Conservation (phyloP, 2,797 vertebrate genomes). For the Enteromius treurensis region DNA sequence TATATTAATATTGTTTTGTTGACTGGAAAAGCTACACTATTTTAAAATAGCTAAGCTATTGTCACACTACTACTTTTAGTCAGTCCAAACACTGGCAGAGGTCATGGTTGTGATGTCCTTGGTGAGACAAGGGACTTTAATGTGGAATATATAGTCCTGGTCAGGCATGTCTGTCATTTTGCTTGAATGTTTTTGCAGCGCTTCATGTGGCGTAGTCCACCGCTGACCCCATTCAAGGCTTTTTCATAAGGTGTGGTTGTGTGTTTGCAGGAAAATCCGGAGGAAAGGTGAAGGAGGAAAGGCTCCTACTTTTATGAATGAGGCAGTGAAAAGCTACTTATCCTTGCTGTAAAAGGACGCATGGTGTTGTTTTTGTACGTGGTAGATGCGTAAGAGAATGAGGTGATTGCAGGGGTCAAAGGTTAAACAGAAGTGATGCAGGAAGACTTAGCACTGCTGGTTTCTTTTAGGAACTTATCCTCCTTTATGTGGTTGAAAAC, state of each 20-base stretch:
- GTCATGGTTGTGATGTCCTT: slow-evolving; percentile 8
- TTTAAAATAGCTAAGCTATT: background rate
- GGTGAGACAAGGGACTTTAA: background rate
- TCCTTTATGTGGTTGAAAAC: slow-evolving; percentile 52
- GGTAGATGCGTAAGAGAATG: slow-evolving; percentile 49
- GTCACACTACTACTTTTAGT: background rate
- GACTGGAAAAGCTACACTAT: background rate
- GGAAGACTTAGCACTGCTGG: slow-evolving; percentile 36
- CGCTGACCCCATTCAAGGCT: slow-evolving; percentile 3
- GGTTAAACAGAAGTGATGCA: slow-evolving; percentile 64
- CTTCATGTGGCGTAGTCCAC: background rate
- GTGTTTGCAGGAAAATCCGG: slow-evolving; percentile 11
- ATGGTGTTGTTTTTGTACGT: slow-evolving; percentile 66
- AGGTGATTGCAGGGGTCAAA: slow-evolving; percentile 51
- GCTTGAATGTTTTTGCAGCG: slow-evolving; percentile 8
- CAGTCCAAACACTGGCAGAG: background rate
- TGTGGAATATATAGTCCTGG: background rate
- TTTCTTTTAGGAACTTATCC: slow-evolving; percentile 29
- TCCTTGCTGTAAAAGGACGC: slow-evolving; percentile 49
- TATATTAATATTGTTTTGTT: background rate
- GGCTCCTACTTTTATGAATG: slow-evolving; percentile 54
- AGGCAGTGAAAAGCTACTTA: slow-evolving; percentile 54
- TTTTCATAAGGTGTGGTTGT: slow-evolving; percentile 34
- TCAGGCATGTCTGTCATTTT: background rate
- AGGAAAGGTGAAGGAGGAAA: slow-evolving; percentile 4